A percentile compares a stretch with the other conserved stretches of the same genome.
These are phyloP conservation scores for Catocala nupta DNA, from an alignment of 2,888 invertebrate species.

Conservation along the genomic window DNA sequence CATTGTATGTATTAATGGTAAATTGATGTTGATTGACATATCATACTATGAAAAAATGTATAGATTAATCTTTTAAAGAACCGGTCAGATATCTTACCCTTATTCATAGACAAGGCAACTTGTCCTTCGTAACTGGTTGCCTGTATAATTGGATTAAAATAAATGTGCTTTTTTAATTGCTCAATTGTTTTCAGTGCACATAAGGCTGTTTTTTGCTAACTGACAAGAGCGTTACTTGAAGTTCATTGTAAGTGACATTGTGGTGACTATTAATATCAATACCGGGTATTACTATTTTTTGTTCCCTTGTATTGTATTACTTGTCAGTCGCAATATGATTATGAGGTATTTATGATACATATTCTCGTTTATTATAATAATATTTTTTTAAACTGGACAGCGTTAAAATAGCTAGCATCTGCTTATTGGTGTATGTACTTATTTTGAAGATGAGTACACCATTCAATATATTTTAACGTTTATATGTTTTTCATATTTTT, in stretches of 20 bases:
- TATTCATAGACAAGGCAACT: conserved; percentile 28
- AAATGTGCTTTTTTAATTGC: conserved; percentile 49
- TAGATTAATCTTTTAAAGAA: conserved; percentile 49
- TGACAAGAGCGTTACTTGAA: conserved; percentile 21
- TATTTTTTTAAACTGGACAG: no score
- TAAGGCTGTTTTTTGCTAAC: conserved; percentile 34
- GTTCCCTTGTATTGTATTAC: not conserved
- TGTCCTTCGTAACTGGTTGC: conserved; percentile 37
- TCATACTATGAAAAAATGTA: conserved; percentile 47
- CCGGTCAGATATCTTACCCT: conserved; percentile 42
- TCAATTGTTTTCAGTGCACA: conserved; percentile 47
- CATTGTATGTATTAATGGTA: conserved; percentile 40
- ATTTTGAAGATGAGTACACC: no score
- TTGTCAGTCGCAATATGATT: conserved; percentile 17
- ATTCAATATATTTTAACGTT: no score
- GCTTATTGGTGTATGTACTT: no score
- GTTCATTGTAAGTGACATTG: conserved; percentile 39
- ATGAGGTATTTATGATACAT: conserved; percentile 6
- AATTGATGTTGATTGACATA: conserved; percentile 56
- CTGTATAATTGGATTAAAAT: conserved; percentile 51
- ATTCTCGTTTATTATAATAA: conserved; percentile 9
- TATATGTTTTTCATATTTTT: no score
- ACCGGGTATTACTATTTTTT: conserved; percentile 17
- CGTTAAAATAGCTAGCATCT: no score
- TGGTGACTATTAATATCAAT: conserved; percentile 36